A percentile compares a stretch with the other conserved stretches of the same genome.
Evolutionary conservation across 2,797 vertebrate species (phyloP).

Genomic region (Gobionotothen gibberifrons): DNA sequence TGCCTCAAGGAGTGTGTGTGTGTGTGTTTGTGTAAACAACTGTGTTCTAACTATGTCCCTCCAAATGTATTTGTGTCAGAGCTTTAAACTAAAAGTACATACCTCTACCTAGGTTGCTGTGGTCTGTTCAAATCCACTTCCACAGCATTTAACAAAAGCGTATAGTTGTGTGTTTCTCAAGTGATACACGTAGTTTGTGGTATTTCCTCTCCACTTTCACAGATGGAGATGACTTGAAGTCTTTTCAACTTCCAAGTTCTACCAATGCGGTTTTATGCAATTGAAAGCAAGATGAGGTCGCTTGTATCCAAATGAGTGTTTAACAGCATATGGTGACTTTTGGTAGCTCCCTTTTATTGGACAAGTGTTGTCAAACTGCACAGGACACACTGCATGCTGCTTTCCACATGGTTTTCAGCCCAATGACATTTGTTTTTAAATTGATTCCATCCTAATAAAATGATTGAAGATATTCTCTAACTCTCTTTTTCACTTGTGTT

Average conservation of each 20-base stretch:
- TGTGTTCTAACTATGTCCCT: conserved; percentile 57
- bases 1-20: conserved; percentile 73
- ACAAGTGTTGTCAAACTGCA: no score
- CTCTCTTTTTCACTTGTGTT: not conserved
- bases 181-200: not conserved
- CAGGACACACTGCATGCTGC: no score
- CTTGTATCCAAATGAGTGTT: no score
- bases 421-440: not conserved
- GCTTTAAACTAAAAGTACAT: conserved; percentile 33
- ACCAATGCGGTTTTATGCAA: no score
- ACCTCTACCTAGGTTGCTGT: conserved; percentile 14
- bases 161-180: not conserved
- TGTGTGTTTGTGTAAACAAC: conserved; percentile 58
- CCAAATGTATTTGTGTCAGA: conserved; percentile 57
- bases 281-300: no score
- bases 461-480: not conserved
- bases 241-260: no score
- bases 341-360: no score
- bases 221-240: not conserved
- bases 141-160: not conserved
- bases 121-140: conserved; percentile 9
- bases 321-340: no score
- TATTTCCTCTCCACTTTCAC: not conserved
- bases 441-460: not conserved
- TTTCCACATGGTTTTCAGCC: not conserved